phyloP scores from a whole-genome alignment of 2,888 invertebrate species.

The Apamea epomidion region DNA sequence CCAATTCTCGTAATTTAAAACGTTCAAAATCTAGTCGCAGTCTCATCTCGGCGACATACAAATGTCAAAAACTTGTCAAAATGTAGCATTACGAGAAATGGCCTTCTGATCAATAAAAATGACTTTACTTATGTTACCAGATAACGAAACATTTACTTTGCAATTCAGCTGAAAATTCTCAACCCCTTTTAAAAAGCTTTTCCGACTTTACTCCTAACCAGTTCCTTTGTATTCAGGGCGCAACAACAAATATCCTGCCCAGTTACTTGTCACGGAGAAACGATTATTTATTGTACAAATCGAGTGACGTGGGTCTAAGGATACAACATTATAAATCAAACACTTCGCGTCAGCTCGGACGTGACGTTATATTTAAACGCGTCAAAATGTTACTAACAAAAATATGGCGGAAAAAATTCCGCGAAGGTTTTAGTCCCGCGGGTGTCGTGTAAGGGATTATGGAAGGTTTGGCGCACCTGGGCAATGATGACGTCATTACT shows the following conservation, averaged over 20 bases:
- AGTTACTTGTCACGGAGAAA: conserved; percentile 74
- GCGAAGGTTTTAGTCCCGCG: conserved; percentile 53
- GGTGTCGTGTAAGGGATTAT: conserved; percentile 62
- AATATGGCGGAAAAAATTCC: conserved; percentile 49
- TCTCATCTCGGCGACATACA: no score
- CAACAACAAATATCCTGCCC: conserved; percentile 76
- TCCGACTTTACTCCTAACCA: conserved; percentile 33
- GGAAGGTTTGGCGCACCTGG: conserved; percentile 58
- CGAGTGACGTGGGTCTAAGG: conserved; percentile 82
- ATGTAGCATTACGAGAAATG: no score
- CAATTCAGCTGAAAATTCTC: background rate
- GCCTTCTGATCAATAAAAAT: no score
- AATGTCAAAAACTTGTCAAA: no score
- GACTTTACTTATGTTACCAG: no score
- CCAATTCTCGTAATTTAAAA: no score
- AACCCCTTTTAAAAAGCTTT: conserved; percentile 32
- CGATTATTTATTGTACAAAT: conserved; percentile 84
- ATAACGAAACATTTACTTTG: conserved; percentile 1
- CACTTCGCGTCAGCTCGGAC: conserved; percentile 68
- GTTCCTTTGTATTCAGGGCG: conserved; percentile 75
- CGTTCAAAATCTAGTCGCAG: no score
- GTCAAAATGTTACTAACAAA: conserved; percentile 53
- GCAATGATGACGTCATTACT: conserved; percentile 59
- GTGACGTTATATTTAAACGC: conserved; percentile 66
- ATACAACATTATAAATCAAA: conserved; percentile 80